phyloP scores from a whole-genome alignment of 2,113 vertebrate species.

The Austrofundulus limnaeus region DNA sequence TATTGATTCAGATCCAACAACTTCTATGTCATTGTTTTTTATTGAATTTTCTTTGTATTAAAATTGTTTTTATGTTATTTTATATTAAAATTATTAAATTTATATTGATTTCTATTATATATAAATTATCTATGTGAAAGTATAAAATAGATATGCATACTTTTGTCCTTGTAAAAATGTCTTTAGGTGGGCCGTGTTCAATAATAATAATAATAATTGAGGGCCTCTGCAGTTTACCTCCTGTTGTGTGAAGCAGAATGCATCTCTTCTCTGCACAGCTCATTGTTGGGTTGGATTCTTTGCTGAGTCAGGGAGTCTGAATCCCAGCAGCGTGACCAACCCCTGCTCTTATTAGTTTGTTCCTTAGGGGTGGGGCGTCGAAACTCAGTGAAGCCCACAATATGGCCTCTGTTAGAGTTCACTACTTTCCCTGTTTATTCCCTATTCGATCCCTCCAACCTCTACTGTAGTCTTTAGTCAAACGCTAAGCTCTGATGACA shows the following conservation, averaged over 20 bases:
- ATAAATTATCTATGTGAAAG: too few species aligned
- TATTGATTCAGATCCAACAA: too few species aligned
- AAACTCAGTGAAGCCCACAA: constrained; percentile 13
- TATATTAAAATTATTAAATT: too few species aligned
- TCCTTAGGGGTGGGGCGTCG: constrained; percentile 26
- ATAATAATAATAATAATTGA: too few species aligned
- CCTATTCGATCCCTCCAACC: not conserved
- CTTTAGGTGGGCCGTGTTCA: too few species aligned
- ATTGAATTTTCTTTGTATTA: too few species aligned
- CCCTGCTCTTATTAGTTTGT: constrained; percentile 48
- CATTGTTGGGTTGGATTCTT: constrained; percentile 25
- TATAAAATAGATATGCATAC: too few species aligned
- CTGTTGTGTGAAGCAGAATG: constrained; percentile 25
- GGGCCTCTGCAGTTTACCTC: not conserved
- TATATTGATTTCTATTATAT: too few species aligned
- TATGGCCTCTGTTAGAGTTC: constrained; percentile 15
- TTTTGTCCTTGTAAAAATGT: not conserved
- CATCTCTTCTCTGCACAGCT: constrained; percentile 29
- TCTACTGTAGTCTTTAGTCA: not conserved
- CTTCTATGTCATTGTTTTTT: too few species aligned
- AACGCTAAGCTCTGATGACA: not conserved
- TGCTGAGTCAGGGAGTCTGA: constrained; percentile 53
- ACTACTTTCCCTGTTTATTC: not conserved
- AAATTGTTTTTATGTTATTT: too few species aligned
- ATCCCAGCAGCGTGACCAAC: constrained; percentile 36